Percentiles rank a stretch among this genome's conserved stretches.
Conservation (phyloP, 2,113 vertebrate genomes). For the Bufo gargarizans region DNA sequence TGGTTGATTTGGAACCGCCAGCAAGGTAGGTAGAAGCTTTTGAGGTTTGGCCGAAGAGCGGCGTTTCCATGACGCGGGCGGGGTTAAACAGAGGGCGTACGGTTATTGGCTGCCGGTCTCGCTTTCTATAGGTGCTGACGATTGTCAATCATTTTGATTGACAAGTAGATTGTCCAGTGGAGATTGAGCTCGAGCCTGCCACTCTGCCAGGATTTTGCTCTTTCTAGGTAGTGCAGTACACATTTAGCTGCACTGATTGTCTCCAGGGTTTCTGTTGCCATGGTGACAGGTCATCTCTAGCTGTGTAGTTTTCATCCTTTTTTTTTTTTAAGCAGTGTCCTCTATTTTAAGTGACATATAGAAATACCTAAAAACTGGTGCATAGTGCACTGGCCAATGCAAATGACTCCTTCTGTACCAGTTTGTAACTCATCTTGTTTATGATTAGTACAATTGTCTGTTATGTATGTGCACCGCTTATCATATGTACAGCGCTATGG, state of each 20-base stretch:
- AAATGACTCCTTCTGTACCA: too few species aligned
- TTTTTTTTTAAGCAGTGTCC: not conserved
- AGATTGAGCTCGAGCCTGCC: not conserved
- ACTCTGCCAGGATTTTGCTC: not conserved
- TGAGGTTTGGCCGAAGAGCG: slow-evolving; percentile 18
- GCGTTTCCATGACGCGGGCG: not conserved
- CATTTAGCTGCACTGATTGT: not conserved
- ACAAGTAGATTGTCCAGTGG: not conserved
- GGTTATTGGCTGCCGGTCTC: not conserved
- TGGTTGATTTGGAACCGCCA: not conserved
- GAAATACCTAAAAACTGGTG: too few species aligned
- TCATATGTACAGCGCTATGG: too few species aligned
- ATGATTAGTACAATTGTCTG: too few species aligned
- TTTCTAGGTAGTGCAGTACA: not conserved
- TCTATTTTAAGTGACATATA: not conserved
- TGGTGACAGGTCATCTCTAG: not conserved
- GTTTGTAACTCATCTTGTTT: too few species aligned
- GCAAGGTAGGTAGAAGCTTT: slow-evolving; percentile 11
- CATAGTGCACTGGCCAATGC: too few species aligned
- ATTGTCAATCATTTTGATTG: slow-evolving; percentile 7
- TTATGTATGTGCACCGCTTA: too few species aligned
- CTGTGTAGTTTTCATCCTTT: not conserved
- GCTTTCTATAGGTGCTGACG: not conserved
- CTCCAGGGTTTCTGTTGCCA: slow-evolving; percentile 1
- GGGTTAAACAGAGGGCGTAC: not conserved